Evolutionary conservation across 64 coral and sea anemone genomes (phyloP).

Genomic region (Montipora sp.): DNA sequence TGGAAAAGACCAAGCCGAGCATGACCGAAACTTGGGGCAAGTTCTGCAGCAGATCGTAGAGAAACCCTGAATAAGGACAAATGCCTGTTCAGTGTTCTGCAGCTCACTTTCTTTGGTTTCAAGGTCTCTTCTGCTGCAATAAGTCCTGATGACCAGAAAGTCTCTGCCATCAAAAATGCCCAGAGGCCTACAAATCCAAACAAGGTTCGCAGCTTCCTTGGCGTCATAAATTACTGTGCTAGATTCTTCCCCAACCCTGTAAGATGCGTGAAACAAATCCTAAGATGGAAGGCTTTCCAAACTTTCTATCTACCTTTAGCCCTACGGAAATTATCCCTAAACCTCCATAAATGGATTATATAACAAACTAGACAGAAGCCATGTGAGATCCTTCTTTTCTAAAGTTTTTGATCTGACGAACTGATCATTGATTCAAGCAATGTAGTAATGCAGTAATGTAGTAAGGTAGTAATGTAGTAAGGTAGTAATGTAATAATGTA

Average conservation of each 20-base stretch:
- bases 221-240: neutral
- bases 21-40: neutral
- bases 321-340: no score
- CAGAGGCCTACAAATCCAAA: neutral
- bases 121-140: neutral
- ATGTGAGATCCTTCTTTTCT: no score
- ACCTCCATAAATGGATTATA: no score
- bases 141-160: neutral
- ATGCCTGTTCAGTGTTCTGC: conserved; percentile 53
- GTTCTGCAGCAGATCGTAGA: neutral
- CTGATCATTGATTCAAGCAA: no score
- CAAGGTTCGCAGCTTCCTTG: neutral
- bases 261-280: no score
- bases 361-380: no score
- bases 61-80: conserved; percentile 1
- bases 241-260: neutral
- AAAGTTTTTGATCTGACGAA: no score
- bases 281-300: no score
- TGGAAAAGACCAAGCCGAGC: neutral
- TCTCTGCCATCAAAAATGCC: neutral
- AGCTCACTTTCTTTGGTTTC: conserved; percentile 36
- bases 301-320: no score
- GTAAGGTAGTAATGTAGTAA: no score
- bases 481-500: no score
- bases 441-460: no score